Conservation (phyloP, 2,888 invertebrate genomes). For the Tiphia femorata region DNA sequence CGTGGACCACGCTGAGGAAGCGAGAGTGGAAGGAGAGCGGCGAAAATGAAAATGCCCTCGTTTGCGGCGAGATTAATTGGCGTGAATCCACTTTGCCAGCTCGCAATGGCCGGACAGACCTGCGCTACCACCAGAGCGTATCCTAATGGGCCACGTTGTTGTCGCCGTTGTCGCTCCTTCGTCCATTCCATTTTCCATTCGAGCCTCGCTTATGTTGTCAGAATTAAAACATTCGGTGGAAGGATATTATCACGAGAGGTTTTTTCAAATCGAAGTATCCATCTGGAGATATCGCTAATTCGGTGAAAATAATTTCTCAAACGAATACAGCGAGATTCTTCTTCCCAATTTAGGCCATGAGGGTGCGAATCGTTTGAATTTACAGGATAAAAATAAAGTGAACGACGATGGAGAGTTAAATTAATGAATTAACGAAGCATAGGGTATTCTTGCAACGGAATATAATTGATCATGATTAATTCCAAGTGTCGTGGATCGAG, state of each 20-base stretch:
- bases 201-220: not conserved
- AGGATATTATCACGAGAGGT: not conserved
- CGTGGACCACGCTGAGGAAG: not conserved
- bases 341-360: no score
- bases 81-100: conserved; percentile 49
- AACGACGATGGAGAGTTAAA: no score
- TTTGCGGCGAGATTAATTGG: conserved; percentile 62
- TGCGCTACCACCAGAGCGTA: not conserved
- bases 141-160: not conserved
- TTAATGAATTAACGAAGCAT: no score
- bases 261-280: not conserved
- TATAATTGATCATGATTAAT: no score
- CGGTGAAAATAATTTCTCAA: no score
- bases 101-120: not conserved
- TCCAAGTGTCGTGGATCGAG: no score
- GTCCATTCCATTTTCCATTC: not conserved
- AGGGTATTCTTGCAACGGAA: no score
- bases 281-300: no score
- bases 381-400: no score
- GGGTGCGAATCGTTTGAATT: no score
- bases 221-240: not conserved
- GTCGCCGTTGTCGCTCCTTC: not conserved
- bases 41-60: conserved; percentile 66
- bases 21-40: conserved; percentile 49
- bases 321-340: no score